Evolutionary conservation across 2,797 vertebrate genomes (phyloP), one percentile per base, ranked within the genome.

Genomic region (Triplophysa bombifrons): DNA sequence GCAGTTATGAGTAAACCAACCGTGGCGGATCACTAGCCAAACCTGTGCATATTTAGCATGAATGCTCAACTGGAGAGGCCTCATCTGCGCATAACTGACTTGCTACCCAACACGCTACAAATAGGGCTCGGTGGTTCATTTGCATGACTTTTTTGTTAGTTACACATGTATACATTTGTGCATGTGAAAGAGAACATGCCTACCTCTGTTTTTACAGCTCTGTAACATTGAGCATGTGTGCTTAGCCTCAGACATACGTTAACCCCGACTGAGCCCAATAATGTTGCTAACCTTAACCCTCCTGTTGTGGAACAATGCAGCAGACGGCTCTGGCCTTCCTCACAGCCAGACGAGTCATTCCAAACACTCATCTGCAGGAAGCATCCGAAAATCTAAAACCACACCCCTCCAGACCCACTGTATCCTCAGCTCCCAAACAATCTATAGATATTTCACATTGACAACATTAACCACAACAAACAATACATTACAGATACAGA

Each of bases 351-450:
- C 76, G 71, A 71, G 68, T 70, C 63, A 60, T 74, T 71, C 80
- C 81, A 82, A 84, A 81, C 84, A 85, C 80, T 74, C 72, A 80
- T 81, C 78, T 81, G 75, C 74, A 87, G 85, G 84, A 87, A 85
- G 80, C 63, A 30, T 30, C 30, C 69, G 67, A 17, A 30, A 51
- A 19, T 64, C 66, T 56, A 48, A 53, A 70, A 51, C 38, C 17
- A 55, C 44, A 70, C 64, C 55, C 30, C 50, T 30, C 19, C 63
- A 41, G 38, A 51, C 75, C 75, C 64, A 50, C 55, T 72, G 53
- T 53, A 65, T 38, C 74, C 71, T 63, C 48, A 68, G 78, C 79
- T 75, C 60, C 71, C 61, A 78, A 74, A 78, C 66, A 83, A 72
- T 83, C 66, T 73, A 22, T 78, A 85, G 78, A 77, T 64, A 74